These are phyloP conservation scores for Tetramorium parvispinum DNA, from an alignment of 1,140 invertebrate genomes.

Conservation along the genomic window DNA sequence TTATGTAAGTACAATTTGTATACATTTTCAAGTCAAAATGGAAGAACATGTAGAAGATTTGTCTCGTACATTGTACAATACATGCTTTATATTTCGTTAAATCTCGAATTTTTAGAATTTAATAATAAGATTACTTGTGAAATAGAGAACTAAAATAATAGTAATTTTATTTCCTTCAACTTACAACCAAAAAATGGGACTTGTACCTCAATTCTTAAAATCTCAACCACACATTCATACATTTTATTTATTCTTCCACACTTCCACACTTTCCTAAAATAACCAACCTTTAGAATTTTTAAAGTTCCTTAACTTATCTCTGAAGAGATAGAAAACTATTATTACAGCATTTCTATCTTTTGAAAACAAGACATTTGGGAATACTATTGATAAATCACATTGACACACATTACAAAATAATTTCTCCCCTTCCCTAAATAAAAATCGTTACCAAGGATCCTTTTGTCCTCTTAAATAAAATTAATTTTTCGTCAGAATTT, in stretches of 20 bases:
- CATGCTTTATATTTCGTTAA: neutral
- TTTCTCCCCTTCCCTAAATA: neutral
- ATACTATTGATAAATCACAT: neutral
- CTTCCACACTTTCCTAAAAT: no score
- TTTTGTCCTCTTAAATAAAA: no score
- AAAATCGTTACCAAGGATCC: neutral
- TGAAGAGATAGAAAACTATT: no score
- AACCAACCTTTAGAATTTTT: no score
- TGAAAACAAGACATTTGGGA: neutral
- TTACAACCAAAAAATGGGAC: no score
- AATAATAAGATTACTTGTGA: neutral
- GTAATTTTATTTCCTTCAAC: no score
- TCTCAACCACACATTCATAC: no score
- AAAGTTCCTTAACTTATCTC: no score
- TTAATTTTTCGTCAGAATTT: no score
- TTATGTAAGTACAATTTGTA: neutral
- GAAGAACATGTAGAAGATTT: neutral
- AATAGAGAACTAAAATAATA: neutral
- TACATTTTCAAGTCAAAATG: neutral
- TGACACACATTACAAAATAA: neutral
- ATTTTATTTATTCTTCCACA: no score
- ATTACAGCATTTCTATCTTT: neutral
- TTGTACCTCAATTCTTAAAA: no score
- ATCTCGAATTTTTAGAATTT: neutral
- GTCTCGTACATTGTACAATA: neutral